Evolutionary conservation across 2,888 invertebrate species (phyloP), one percentile per base, ranked within the genome.

Genomic region (Ommatoiulus sabulosus): DNA sequence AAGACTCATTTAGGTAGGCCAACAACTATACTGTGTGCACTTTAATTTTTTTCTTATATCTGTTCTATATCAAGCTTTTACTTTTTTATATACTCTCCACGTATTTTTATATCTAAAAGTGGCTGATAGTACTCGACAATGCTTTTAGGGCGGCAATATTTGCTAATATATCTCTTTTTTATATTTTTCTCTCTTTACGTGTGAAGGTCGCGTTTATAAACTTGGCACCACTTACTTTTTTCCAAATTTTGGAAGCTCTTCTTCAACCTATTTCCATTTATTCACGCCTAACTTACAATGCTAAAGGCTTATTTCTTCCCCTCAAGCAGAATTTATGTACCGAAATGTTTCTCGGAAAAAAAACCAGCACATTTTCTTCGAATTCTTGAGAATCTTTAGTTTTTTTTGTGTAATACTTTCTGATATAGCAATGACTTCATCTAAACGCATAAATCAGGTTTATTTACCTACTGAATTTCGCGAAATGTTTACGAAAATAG

Each of bases 1-100:
- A 88, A 88, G 88, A 85, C 84, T 48, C 88, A 88, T 88, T 52
- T 88, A 88, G 88, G 88, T 88, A 88, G 86, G 86, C 35, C 72
- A 63, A 86, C 85, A 24, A 24, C 52, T 43, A 63, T 57, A 44
- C 15, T 80, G 44, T 87, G 43, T 87, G 63, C 63, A 63, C 72
- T 72, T 63, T 72, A 35, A 63, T 87, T 87, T 87, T 87, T 87
- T 24, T 7, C 72, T 72, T 72, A 20, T 72, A 72, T 84, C 12
- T 17, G 84, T n/a, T 84, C 35, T 44, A 46, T 86, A 43, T 44
- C 86, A 44, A 46, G 44, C 85, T 46, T 46, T 46, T 46, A 86
- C 86, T 46, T 86, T 46, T 46, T 35, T 35, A 35, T 46, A 72
- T 72, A 72, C 20, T 72, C 24, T 72, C 72, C 24, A 20, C 72